These are phyloP conservation scores for Carcina quercana DNA, from an alignment of 2,888 invertebrate species.

Conservation along the genomic window DNA sequence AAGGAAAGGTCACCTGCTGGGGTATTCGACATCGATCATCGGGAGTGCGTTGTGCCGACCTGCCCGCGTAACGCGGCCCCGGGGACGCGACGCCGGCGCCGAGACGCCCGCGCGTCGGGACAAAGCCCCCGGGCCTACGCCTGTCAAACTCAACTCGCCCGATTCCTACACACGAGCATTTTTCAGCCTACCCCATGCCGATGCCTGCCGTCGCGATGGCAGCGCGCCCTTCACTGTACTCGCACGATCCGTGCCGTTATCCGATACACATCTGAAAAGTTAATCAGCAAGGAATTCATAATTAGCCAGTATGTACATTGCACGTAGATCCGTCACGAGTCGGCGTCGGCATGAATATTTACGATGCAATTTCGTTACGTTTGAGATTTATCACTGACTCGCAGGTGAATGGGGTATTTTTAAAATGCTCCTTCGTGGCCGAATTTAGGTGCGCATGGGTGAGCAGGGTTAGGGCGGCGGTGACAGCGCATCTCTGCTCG, in stretches of 20 bases:
- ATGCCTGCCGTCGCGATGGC: constrained; percentile 17
- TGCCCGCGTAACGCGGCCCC: constrained; percentile 64
- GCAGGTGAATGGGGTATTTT: constrained; percentile 45
- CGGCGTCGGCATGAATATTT: constrained; percentile 58
- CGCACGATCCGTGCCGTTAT: constrained; percentile 29
- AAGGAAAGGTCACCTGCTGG: constrained; percentile 71
- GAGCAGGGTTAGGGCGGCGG: constrained; percentile 35
- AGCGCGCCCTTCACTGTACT: constrained; percentile 21
- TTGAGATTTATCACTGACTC: constrained; percentile 61
- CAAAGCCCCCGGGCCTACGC: constrained; percentile 47
- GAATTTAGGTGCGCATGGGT: constrained; percentile 44
- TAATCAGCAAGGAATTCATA: constrained; percentile 55
- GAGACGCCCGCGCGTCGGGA: constrained; percentile 51
- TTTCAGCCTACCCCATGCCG: constrained; percentile 41
- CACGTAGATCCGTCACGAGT: constrained; percentile 38
- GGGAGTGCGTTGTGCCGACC: constrained; percentile 63
- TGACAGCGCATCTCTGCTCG: constrained; percentile 62
- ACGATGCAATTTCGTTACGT: constrained; percentile 61
- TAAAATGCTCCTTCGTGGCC: constrained; percentile 56
- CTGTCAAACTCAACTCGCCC: constrained; percentile 54
- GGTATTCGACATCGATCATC: constrained; percentile 72
- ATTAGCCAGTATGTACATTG: constrained; percentile 41
- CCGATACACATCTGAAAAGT: constrained; percentile 48
- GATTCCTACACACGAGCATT: constrained; percentile 42
- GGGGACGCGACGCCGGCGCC: constrained; percentile 48